A percentile compares a stretch with the other conserved stretches of the same genome.
These are phyloP conservation scores for Gila orcuttii DNA, from an alignment of 2,113 vertebrate genomes.

Conservation along the genomic window DNA sequence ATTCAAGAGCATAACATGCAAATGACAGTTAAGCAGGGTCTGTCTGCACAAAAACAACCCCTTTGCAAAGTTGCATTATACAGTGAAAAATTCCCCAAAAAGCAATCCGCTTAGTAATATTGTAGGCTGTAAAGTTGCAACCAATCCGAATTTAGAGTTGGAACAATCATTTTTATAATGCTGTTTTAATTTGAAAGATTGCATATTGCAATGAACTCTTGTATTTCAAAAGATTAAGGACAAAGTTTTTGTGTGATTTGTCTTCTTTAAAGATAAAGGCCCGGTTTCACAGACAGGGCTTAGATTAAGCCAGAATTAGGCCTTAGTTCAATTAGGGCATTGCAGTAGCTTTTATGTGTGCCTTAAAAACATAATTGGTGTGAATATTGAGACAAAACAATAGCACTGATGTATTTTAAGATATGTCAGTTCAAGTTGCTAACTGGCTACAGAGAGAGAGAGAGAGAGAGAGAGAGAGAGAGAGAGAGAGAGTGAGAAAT, in stretches of 20 bases:
- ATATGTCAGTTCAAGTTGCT: too few relatives aligned
- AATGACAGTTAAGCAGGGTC: not conserved
- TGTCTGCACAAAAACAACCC: not conserved
- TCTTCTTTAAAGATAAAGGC: not conserved
- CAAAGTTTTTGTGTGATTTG: not conserved
- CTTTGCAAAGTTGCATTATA: not conserved
- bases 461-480: conserved; percentile 3
- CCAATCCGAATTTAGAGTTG: not conserved
- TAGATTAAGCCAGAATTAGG: too few relatives aligned
- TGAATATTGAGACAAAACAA: too few relatives aligned
- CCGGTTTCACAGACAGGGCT: too few relatives aligned
- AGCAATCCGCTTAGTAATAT: not conserved
- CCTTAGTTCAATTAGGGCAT: too few relatives aligned
- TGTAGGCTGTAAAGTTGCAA: not conserved
- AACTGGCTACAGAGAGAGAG: conserved; percentile 14
- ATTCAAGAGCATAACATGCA: not conserved
- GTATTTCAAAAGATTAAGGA: not conserved
- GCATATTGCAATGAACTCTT: not conserved
- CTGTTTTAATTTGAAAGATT: not conserved
- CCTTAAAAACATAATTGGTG: too few relatives aligned
- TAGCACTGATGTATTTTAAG: too few relatives aligned
- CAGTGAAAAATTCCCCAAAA: not conserved
- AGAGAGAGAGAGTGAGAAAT: conserved; percentile 19
- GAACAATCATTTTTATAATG: not conserved
- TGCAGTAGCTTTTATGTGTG: too few relatives aligned